Conservation (phyloP, 2,797 vertebrate genomes). For the Cottoperca gobio region DNA sequence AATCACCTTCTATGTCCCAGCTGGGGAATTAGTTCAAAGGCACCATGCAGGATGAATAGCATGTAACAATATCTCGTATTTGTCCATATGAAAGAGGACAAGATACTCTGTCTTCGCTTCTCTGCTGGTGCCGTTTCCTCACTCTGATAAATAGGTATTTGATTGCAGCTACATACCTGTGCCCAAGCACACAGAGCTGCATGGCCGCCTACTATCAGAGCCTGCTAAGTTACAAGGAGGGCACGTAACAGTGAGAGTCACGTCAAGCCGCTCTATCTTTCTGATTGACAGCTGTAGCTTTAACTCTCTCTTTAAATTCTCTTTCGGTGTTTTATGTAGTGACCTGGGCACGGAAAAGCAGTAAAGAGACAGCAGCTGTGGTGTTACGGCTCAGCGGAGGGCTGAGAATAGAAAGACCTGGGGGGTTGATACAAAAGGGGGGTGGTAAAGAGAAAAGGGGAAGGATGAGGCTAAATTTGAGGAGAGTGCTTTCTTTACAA, state of each 20-base stretch:
- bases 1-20: constrained; percentile 58
- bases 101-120: constrained; percentile 74
- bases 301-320: constrained; percentile 65
- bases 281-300: constrained; percentile 79
- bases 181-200: neutral
- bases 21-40: constrained; percentile 72
- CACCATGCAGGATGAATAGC: constrained; percentile 66
- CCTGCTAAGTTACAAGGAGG: constrained; percentile 46
- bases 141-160: constrained; percentile 76
- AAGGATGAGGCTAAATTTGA: constrained; percentile 32
- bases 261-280: constrained; percentile 42
- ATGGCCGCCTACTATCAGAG: constrained; percentile 25
- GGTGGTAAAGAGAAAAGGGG: constrained; percentile 22
- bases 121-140: constrained; percentile 56
- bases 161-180: constrained; percentile 67
- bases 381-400: constrained; percentile 60
- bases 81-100: constrained; percentile 70
- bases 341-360: constrained; percentile 67
- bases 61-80: constrained; percentile 80
- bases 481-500: constrained; percentile 45
- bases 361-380: constrained; percentile 78
- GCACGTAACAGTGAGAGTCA: constrained; percentile 61
- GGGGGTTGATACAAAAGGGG: constrained; percentile 47
- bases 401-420: constrained; percentile 69
- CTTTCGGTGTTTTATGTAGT: constrained; percentile 71